phyloP scores from a whole-genome alignment of 2,113 vertebrate species.

The Lonchura striata region DNA sequence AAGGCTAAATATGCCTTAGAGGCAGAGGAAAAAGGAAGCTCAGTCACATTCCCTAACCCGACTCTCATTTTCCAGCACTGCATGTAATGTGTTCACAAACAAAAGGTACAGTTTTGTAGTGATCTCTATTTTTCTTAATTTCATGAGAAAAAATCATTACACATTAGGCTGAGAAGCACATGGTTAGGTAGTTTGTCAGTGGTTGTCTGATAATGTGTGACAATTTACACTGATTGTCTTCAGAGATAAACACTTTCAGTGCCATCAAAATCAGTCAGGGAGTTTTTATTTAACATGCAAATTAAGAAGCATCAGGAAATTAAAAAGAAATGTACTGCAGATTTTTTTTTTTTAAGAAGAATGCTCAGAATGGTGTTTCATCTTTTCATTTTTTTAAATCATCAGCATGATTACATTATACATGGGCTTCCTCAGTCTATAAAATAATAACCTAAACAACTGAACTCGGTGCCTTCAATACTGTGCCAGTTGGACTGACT shows the following conservation, averaged over 20 bases:
- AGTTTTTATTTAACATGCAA: conserved; percentile 4
- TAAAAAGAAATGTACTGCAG: neutral
- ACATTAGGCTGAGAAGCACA: neutral
- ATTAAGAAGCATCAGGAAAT: conserved; percentile 12
- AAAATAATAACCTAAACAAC: neutral
- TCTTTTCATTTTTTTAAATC: neutral
- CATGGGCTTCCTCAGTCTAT: neutral
- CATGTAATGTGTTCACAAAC: neutral
- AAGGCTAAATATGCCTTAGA: neutral
- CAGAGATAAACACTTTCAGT: neutral
- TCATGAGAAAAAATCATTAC: neutral
- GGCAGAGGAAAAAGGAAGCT: neutral
- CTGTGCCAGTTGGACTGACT: neutral
- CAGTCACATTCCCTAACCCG: neutral
- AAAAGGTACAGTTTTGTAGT: neutral
- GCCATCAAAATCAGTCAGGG: neutral
- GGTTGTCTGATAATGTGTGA: neutral
- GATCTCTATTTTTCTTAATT: neutral
- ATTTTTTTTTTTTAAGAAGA: neutral
- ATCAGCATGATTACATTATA: neutral
- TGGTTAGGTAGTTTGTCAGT: neutral
- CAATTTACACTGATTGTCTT: neutral
- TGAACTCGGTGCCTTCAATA: neutral
- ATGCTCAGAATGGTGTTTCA: neutral
- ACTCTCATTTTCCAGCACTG: neutral